phyloP scores from a whole-genome alignment of 2,797 vertebrate species.

The Aselliscus stoliczkanus region DNA sequence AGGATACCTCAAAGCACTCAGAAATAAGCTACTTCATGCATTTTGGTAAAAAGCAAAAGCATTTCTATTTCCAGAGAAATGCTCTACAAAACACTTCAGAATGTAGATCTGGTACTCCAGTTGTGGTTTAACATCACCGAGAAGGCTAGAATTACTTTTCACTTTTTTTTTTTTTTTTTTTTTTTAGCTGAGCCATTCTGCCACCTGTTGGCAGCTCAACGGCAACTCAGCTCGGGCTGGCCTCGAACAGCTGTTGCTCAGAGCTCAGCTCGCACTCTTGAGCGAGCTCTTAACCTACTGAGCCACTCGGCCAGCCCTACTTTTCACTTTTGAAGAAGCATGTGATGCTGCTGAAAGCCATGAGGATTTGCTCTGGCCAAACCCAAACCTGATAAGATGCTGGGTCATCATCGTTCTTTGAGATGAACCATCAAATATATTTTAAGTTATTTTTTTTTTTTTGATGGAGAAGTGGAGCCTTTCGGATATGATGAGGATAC shows the following conservation, averaged over 20 bases:
- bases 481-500: background rate
- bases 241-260: too few relatives aligned
- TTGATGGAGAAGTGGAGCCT: background rate
- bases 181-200: too few relatives aligned
- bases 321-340: background rate
- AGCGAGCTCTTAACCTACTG: too few relatives aligned
- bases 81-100: background rate
- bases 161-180: too few relatives aligned
- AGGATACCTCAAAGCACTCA: background rate
- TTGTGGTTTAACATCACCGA: background rate
- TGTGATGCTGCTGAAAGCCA: background rate
- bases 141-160: background rate
- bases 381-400: background rate
- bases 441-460: background rate
- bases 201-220: too few relatives aligned
- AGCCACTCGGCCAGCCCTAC: too few relatives aligned
- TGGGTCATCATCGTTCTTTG: background rate
- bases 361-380: background rate
- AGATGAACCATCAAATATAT: background rate
- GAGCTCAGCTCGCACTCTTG: too few relatives aligned
- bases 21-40: background rate
- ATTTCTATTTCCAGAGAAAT: background rate
- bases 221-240: too few relatives aligned
- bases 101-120: background rate
- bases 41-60: background rate